Evolutionary conservation across 1,140 invertebrate genomes (phyloP).

Genomic region (Papilio helenus): DNA sequence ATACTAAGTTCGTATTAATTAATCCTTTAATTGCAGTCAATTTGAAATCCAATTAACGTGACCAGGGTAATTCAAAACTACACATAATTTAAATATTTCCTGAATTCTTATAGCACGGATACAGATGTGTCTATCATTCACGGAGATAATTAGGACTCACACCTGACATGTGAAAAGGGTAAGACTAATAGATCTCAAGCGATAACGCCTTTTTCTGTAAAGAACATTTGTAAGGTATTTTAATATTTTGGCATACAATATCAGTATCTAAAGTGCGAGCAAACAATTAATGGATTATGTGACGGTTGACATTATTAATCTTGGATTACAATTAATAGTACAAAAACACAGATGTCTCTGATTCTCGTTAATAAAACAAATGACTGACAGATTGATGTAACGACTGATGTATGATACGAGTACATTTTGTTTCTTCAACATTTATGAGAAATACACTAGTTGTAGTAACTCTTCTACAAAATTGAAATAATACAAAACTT

Average conservation of each 20-base stretch:
- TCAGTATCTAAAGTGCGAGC: not conserved
- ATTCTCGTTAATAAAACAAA: no score
- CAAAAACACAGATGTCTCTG: no score
- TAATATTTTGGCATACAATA: not conserved
- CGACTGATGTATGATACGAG: no score
- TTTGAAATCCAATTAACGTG: conserved; percentile 26
- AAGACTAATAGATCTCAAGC: not conserved
- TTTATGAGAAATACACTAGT: no score
- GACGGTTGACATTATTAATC: no score
- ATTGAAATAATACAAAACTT: not conserved
- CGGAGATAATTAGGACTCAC: not conserved
- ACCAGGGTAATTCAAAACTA: not conserved
- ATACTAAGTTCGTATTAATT: conserved; percentile 46
- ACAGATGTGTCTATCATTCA: not conserved
- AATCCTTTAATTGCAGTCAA: conserved; percentile 45
- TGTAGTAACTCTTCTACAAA: not conserved
- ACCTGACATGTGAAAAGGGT: conserved; percentile 17
- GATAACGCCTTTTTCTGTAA: not conserved
- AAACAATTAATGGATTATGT: not conserved
- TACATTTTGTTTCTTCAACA: no score
- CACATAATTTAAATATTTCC: not conserved
- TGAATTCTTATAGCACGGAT: not conserved
- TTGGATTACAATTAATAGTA: no score
- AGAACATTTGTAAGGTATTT: not conserved
- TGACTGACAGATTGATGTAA: no score